Base-by-base conservation (phyloP, 2,113 vertebrate species). In the Lophura nycthemera region DNA sequence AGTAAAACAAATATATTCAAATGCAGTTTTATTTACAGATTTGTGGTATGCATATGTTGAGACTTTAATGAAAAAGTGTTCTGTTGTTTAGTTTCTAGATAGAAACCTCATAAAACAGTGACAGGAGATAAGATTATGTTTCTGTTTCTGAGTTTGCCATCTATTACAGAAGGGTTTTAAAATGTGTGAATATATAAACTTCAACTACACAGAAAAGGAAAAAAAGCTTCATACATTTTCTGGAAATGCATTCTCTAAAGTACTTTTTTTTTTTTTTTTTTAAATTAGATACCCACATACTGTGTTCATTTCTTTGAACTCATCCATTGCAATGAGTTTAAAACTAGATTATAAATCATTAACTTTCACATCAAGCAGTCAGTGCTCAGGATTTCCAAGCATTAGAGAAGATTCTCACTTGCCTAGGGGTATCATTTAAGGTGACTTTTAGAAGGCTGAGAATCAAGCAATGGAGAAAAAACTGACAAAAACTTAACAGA, bases 331-430 rank as follows among this genome's bases (percentile, higher is more conserved):
- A 90, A n/a, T 42, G 56, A 89, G 64, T 87, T 93, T 93, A 95
- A 95, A 97, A 87, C 47, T 72, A 90, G 95, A 96, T 96, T 80
- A 96, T 91, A 96, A 96, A 95, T 95, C 93, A 94, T 94, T 96
- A 94, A 91, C 20, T 95, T 96, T 83, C 91, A 85, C 60, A 95
- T 96, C 78, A 93, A 94, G 60, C 52, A 95, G 86, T 48, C 73
- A 80, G 11, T 63, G 29, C 64, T 86, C 61, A 87, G 79, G 70
- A 95, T 96, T 97, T 96, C 71, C 10, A 11, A 89, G 48, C 42
- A 75, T 85, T 95, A 93, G 45, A 21, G 57, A 84, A 77, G 54
- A 86, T 50, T 88, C 79, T 77, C 69, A 36, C 63, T 89, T 93
- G 83, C 86, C 63, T 95, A 88, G 88, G 84, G 83, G 79, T 83